Conservation (phyloP, 2,888 invertebrate genomes). For the Theretra japonica region DNA sequence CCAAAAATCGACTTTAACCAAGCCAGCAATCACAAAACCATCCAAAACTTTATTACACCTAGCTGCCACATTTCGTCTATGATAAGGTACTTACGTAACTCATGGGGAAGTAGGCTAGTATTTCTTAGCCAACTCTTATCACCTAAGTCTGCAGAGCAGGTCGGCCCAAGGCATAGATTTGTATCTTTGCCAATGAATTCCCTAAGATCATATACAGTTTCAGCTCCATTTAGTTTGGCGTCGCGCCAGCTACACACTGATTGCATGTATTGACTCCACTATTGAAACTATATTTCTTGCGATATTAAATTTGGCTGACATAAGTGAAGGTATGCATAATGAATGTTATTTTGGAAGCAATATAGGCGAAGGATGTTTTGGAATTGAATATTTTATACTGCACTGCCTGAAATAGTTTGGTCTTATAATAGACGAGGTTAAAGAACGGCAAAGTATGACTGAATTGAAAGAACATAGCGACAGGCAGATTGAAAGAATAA, state of each 20-base stretch:
- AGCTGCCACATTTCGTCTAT: background rate
- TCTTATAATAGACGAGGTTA: no score
- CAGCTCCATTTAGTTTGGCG: slow-evolving; percentile 59
- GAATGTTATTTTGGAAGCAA: slow-evolving; percentile 25
- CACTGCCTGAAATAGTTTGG: background rate
- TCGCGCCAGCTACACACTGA: slow-evolving; percentile 63
- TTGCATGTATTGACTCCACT: slow-evolving; percentile 68
- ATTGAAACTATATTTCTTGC: slow-evolving; percentile 64
- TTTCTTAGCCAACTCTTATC: slow-evolving; percentile 36
- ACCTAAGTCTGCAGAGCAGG: slow-evolving; percentile 29
- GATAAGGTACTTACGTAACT: background rate
- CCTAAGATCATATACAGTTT: slow-evolving; percentile 59
- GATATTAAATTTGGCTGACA: slow-evolving; percentile 32
- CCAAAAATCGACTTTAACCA: no score
- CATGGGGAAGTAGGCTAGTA: background rate
- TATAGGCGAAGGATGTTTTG: slow-evolving; percentile 16
- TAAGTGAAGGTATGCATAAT: slow-evolving; percentile 22
- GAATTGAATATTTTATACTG: background rate
- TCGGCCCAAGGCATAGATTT: slow-evolving; percentile 49
- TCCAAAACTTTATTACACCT: background rate
- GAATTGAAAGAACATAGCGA: no score
- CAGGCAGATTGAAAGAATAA: background rate
- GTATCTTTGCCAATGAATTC: slow-evolving; percentile 68
- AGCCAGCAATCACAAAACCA: no score
- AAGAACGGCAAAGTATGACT: no score